A percentile compares a stretch with the other conserved stretches of the same genome.
Evolutionary conservation across 2,797 vertebrate species (phyloP).

Genomic region (Eulemur albifrons): DNA sequence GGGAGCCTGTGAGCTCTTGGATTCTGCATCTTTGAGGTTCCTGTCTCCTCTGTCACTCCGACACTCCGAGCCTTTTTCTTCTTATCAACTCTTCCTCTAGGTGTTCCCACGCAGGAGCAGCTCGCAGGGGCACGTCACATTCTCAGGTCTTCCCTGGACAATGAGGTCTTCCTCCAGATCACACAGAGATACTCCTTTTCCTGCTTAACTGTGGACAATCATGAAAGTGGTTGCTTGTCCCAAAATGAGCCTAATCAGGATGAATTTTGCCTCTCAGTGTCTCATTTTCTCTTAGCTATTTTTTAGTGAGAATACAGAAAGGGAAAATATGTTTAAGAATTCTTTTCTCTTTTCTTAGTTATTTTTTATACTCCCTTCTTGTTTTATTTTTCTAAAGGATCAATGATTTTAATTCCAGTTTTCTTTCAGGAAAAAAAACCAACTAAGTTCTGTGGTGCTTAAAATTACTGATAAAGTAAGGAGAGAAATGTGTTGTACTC

Average conservation of each 20-base stretch:
- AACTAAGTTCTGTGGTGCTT: not conserved
- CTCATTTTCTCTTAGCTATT: not conserved
- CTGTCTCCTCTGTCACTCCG: not conserved
- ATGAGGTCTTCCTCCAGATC: not conserved
- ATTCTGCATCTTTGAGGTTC: not conserved
- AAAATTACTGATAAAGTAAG: not conserved
- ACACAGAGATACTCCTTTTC: accelerated
- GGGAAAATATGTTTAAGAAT: not conserved
- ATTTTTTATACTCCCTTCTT: not conserved
- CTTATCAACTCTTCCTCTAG: not conserved
- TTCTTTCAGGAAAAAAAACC: not conserved
- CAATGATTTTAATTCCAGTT: slow-evolving; percentile 5
- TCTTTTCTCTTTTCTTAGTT: not conserved
- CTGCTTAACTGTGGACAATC: accelerated
- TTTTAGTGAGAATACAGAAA: not conserved
- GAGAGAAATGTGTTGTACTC: not conserved
- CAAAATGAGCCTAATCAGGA: not conserved
- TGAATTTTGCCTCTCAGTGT: not conserved
- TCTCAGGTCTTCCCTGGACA: not conserved
- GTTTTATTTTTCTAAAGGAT: not conserved
- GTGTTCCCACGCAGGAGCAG: too few species aligned
- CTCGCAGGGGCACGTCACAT: not conserved
- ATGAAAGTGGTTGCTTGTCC: not conserved
- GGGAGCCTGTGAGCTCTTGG: accelerated
- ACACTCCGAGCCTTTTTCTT: too few species aligned